These are phyloP conservation scores for Tyrannus savana DNA, from an alignment of 2,113 vertebrate genomes.

Conservation along the genomic window DNA sequence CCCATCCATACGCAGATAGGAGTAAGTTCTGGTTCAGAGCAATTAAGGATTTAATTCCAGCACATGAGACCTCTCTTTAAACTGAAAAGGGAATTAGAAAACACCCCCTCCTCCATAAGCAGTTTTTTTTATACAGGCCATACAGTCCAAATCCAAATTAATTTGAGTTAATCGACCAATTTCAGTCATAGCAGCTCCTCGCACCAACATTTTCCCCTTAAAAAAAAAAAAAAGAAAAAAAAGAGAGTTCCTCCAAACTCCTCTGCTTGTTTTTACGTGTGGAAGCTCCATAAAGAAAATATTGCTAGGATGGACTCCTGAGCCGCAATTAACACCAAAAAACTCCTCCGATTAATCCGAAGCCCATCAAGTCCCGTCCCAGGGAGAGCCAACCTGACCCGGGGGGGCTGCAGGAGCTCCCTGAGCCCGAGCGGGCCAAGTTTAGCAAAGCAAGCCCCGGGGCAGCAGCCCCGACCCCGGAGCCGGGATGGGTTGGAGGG, in stretches of 20 bases:
- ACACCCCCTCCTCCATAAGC: background rate
- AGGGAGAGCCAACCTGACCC: background rate
- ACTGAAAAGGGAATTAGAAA: background rate
- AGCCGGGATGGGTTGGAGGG: too few species aligned
- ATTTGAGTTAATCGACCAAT: background rate
- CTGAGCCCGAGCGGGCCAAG: background rate
- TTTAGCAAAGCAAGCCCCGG: too few species aligned
- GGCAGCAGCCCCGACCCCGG: too few species aligned
- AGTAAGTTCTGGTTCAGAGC: background rate
- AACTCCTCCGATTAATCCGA: rapidly evolving
- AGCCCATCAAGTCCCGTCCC: background rate
- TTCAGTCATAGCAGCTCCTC: background rate
- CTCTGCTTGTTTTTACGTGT: background rate
- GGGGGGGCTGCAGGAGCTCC: background rate
- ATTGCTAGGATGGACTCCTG: background rate
- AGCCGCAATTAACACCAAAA: background rate
- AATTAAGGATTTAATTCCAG: background rate
- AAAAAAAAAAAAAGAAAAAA: background rate
- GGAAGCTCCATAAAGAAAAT: background rate
- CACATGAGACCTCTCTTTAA: background rate
- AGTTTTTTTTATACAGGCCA: background rate
- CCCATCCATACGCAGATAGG: background rate
- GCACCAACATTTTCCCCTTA: background rate
- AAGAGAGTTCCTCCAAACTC: background rate
- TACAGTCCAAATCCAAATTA: background rate